Conservation (phyloP, 2,888 invertebrate genomes). For the Myopa testacea region DNA sequence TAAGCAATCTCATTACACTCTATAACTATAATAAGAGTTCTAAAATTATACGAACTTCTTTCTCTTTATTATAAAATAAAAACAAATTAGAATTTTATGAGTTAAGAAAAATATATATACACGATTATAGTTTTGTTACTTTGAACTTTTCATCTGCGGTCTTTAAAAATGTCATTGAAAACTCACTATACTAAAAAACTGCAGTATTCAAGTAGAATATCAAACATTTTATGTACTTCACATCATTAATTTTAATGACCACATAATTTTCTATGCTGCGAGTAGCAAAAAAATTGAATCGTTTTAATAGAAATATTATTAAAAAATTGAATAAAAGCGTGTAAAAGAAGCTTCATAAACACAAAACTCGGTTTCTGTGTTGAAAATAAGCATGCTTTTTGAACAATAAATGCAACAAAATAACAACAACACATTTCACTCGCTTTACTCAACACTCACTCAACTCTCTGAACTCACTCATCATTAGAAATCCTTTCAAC, state of each 20-base stretch:
- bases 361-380: not conserved
- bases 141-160: no score
- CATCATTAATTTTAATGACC: conserved; percentile 3
- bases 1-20: no score
- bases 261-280: not conserved
- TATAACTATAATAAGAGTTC: no score
- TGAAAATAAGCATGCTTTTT: not conserved
- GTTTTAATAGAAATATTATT: not conserved
- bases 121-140: no score
- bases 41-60: no score
- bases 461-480: conserved; percentile 6
- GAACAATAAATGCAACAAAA: not conserved
- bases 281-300: not conserved
- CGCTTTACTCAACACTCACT: not conserved
- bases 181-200: no score
- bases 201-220: not conserved
- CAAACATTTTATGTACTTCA: not conserved
- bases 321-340: not conserved
- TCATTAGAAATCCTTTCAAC: not conserved
- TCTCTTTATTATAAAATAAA: no score
- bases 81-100: no score
- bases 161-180: not conserved
- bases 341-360: not conserved
- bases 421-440: not conserved
- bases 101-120: no score